Percentiles rank a stretch among this genome's conserved stretches.
Conservation (phyloP, 2,113 vertebrate genomes). For the Echinops telfairi region DNA sequence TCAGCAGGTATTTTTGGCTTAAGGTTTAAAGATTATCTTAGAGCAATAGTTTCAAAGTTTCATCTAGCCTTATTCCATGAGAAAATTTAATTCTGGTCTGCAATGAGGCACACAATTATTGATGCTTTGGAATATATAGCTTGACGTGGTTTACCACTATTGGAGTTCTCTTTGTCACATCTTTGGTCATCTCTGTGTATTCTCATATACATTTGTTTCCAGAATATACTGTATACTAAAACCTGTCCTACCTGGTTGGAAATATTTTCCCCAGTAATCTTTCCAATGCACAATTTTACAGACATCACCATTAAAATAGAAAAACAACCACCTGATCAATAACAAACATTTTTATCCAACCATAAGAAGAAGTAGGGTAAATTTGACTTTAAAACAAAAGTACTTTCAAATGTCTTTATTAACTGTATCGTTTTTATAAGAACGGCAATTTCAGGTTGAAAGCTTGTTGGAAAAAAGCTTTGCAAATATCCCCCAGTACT, state of each 20-base stretch:
- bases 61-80: neutral
- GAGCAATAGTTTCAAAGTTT: neutral
- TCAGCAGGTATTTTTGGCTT: neutral
- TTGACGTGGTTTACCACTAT: neutral
- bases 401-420: conserved; percentile 34
- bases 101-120: neutral
- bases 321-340: neutral
- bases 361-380: neutral
- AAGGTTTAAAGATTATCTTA: neutral
- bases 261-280: neutral
- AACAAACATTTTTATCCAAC: neutral
- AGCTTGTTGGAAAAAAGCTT: neutral
- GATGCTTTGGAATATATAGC: neutral
- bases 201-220: neutral
- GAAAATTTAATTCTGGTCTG: neutral
- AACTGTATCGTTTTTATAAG: conserved; percentile 11
- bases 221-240: conserved; percentile 29
- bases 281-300: neutral
- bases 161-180: neutral
- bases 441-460: conserved; percentile 24
- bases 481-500: neutral
- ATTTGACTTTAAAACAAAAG: neutral
- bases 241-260: neutral
- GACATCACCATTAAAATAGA: conserved; percentile 7
- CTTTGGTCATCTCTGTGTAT: neutral